Evolutionary conservation across 2,888 invertebrate genomes (phyloP), one percentile per base, ranked within the genome.

Genomic region (Tetragonula carbonaria): DNA sequence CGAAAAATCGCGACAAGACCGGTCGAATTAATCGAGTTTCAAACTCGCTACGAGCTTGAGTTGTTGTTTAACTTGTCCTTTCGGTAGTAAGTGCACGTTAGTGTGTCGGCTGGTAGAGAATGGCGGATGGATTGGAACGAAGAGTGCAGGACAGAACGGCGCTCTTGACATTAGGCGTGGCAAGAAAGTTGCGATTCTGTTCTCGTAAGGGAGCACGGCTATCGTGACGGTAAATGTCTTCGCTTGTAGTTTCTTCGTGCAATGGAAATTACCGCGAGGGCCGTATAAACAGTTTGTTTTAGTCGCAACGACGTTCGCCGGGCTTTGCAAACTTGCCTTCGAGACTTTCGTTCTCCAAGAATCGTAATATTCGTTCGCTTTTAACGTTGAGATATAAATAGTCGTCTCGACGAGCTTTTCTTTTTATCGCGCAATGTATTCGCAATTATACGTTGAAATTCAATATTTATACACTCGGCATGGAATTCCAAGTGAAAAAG

Each of bases 141-240:
- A 55, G 28, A 63, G 38, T 45, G 1, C n/a, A 5, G 59, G 70
- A 70, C 51, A 21, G 51, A 74, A 78, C 55, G 63, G 80, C 88
- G 88, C 86, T 87, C 87, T 88, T 88, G 87, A 87, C 88, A 87
- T 87, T 87, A 87, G 88, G 87, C 87, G 87, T 87, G 88, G 88
- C 88, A 84, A 73, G 78, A 80, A 74, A 84, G 86, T 86, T 77
- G 67, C 70, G n/a, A 68, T 62, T 75, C 66, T 53, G 53, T 72
- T 72, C 71, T 45, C 62, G 23, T 53, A 70, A 45, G 53, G 63
- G 67, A 38, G 21, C 55, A 55, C 53, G 57, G 8, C 51, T 50
- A 78, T 67, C 80, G 5, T 53, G 38, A 11, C 51, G 75, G 75
- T 79, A 79, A 78, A 79, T 75, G 75, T 75, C 50, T 75, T 68